Evolutionary conservation across 64 coral and sea anemone genomes (phyloP).

Genomic region (Pocillopora verrucosa): DNA sequence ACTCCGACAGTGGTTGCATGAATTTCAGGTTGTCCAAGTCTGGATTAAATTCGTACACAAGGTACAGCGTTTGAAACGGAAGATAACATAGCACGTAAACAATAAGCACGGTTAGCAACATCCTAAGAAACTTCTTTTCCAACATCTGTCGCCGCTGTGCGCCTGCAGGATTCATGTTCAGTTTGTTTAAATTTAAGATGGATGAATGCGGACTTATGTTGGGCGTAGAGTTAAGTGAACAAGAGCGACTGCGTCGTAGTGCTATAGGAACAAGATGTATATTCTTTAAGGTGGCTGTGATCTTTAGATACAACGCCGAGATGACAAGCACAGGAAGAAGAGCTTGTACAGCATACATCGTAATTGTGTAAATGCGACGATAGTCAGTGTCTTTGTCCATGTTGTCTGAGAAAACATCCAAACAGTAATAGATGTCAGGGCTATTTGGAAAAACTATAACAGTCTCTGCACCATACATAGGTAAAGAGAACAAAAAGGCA

Average conservation of each 20-base stretch:
- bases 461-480: conserved; percentile 51
- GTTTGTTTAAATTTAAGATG: conserved; percentile 1
- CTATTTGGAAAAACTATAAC: neutral
- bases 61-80: conserved; percentile 70
- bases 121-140: conserved; percentile 81
- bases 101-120: conserved; percentile 69
- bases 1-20: conserved; percentile 45
- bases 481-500: conserved; percentile 66
- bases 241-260: conserved; percentile 8
- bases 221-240: conserved; percentile 7
- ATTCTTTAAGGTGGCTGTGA: conserved; percentile 57
- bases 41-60: conserved; percentile 34
- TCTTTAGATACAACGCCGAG: conserved; percentile 60
- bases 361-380: conserved; percentile 48
- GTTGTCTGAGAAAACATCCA: conserved; percentile 62
- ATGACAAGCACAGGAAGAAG: conserved; percentile 66
- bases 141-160: conserved; percentile 61
- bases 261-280: conserved; percentile 47
- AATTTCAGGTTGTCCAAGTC: neutral
- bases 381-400: conserved; percentile 29
- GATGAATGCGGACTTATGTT: conserved; percentile 20
- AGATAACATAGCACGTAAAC: conserved; percentile 84
- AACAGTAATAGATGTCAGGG: conserved; percentile 5
- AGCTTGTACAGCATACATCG: conserved; percentile 64
- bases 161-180: conserved; percentile 54